Evolutionary conservation across 1,140 invertebrate genomes (phyloP).

Genomic region (Campodea augens): DNA sequence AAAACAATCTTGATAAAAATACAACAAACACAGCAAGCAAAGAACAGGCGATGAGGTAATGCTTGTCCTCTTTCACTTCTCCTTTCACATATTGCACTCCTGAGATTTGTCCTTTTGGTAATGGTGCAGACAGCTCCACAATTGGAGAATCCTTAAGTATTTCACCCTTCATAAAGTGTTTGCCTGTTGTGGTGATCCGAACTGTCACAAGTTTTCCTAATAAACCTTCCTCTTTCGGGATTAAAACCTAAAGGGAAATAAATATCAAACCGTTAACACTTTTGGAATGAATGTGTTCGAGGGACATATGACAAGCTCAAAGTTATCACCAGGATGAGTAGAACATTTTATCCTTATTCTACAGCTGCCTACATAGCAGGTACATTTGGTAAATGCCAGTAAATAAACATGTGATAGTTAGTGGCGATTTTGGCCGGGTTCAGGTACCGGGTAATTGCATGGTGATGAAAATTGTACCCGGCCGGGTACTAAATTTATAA

Average conservation of each 20-base stretch:
- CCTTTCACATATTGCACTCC: neutral
- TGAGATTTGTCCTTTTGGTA: constrained; percentile 9
- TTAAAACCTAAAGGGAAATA: constrained; percentile 33
- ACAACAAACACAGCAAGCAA: constrained; percentile 10
- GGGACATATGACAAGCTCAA: too few species aligned
- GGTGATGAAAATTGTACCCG: too few species aligned
- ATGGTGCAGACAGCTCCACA: constrained; percentile 6
- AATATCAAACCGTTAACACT: too few species aligned
- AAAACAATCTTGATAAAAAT: constrained; percentile 13
- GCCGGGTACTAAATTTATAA: too few species aligned
- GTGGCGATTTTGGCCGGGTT: too few species aligned
- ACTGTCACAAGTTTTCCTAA: constrained; percentile 72
- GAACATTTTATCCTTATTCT: neutral
- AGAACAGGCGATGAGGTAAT: constrained; percentile 6
- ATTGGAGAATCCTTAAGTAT: constrained; percentile 30
- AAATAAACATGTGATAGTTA: too few species aligned
- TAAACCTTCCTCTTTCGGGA: constrained; percentile 52
- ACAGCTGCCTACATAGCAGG: neutral
- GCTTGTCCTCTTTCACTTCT: neutral
- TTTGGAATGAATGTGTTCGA: too few species aligned
- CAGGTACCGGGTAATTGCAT: too few species aligned
- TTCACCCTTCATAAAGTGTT: constrained; percentile 70
- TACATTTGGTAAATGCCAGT: neutral
- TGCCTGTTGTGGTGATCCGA: constrained; percentile 48
- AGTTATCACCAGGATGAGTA: too few species aligned